These are phyloP conservation scores for Caenorhabditis parvicauda DNA, from an alignment of 2,888 invertebrate genomes.

Conservation along the genomic window DNA sequence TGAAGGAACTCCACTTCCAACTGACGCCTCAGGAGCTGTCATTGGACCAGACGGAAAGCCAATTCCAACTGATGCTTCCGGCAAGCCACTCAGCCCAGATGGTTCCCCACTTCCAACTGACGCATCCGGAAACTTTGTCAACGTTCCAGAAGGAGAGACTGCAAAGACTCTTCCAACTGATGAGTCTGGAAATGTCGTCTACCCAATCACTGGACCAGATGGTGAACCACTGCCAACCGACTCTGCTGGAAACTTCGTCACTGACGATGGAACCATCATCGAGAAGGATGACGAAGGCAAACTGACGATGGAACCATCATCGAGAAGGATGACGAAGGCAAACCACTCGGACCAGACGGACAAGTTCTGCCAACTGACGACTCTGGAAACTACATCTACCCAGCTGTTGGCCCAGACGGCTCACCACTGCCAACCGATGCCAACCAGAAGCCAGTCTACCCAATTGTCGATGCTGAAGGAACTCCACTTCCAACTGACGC, in stretches of 20 bases:
- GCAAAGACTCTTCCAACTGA: slow-evolving; percentile 15
- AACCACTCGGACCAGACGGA: slow-evolving; percentile 28
- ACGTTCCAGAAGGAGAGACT: slow-evolving; percentile 5
- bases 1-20: slow-evolving; percentile 12
- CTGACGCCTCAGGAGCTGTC: slow-evolving; percentile 20
- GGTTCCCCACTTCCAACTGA: slow-evolving; percentile 38
- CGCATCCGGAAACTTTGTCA: slow-evolving; percentile 22
- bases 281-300: slow-evolving; percentile 7
- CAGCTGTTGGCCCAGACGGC: slow-evolving; percentile 19
- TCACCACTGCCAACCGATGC: slow-evolving; percentile 17
- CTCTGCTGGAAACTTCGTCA: slow-evolving; percentile 8
- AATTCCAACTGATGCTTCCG: slow-evolving; percentile 35
- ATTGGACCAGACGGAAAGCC: slow-evolving; percentile 23
- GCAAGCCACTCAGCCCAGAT: too few species aligned
- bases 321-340: slow-evolving; percentile 14
- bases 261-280: slow-evolving; percentile 1
- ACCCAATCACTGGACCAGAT: slow-evolving; percentile 18
- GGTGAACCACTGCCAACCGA: slow-evolving; percentile 11
- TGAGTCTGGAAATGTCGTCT: slow-evolving; percentile 14
- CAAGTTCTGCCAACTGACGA: slow-evolving; percentile 22
- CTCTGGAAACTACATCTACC: slow-evolving; percentile 18
- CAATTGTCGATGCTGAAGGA: slow-evolving; percentile 27
- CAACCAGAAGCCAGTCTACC: too few species aligned
- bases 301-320: slow-evolving; percentile 9
- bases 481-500: slow-evolving; percentile 23